These are phyloP conservation scores for Petrosia ficiformis DNA, from an alignment of 37 sponge, comb jelly and placozoan genomes.

Conservation along the genomic window DNA sequence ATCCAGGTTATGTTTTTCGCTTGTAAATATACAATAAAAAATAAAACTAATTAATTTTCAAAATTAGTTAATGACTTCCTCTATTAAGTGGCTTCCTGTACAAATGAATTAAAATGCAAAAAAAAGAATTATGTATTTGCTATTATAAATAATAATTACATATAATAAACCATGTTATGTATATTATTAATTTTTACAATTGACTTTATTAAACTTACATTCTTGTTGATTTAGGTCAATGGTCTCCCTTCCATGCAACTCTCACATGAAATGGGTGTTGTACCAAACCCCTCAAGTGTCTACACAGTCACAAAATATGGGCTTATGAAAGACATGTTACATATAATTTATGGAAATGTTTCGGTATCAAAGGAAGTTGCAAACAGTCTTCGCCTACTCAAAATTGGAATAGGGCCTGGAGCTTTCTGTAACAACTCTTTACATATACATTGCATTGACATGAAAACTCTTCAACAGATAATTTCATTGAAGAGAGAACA, in stretches of 20 bases:
- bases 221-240: too few relatives aligned
- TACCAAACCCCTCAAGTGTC: constrained; percentile 53
- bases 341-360: constrained; percentile 49
- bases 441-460: constrained; percentile 56
- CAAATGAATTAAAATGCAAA: too few relatives aligned
- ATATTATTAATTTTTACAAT: too few relatives aligned
- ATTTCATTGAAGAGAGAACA: constrained; percentile 55
- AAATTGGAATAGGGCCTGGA: constrained; percentile 64
- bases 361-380: constrained; percentile 21
- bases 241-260: constrained; percentile 91
- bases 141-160: too few relatives aligned
- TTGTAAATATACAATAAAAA: too few relatives aligned
- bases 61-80: too few relatives aligned
- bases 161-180: too few relatives aligned
- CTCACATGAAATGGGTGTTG: constrained; percentile 79
- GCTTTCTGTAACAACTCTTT: constrained; percentile 28
- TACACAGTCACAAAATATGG: constrained; percentile 84
- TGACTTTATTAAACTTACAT: too few relatives aligned
- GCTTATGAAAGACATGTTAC: constrained; percentile 69
- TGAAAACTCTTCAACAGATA: constrained; percentile 43
- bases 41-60: too few relatives aligned
- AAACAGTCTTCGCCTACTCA: constrained; percentile 14
- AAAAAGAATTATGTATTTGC: too few relatives aligned
- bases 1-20: too few relatives aligned
- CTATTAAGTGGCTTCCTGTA: too few relatives aligned